Evolutionary conservation across 2,888 invertebrate genomes (phyloP).

Genomic region (Aporophyla lueneburgensis): DNA sequence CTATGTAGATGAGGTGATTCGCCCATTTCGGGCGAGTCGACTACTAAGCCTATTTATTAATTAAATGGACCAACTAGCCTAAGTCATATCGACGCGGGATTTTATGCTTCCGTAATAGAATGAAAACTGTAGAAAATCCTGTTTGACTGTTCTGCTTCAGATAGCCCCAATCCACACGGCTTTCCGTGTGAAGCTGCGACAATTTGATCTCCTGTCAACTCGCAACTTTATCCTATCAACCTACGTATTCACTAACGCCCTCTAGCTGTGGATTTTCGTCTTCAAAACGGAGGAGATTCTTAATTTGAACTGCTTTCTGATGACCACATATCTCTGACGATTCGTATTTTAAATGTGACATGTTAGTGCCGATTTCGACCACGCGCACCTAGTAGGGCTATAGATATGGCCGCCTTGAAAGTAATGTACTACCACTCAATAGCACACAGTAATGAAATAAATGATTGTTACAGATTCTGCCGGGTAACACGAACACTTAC

Average conservation of each 20-base stretch:
- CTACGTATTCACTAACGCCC: constrained; percentile 29
- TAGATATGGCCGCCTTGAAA: background rate
- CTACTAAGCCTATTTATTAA: background rate
- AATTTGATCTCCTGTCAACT: constrained; percentile 42
- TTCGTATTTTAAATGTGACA: background rate
- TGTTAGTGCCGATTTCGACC: background rate
- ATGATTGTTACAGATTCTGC: constrained; percentile 92
- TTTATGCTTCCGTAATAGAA: background rate
- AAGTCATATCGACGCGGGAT: background rate
- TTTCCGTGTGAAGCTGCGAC: constrained; percentile 24
- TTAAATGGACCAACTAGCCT: background rate
- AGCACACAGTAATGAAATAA: background rate
- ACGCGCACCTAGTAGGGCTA: background rate
- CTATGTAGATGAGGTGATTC: too few relatives aligned
- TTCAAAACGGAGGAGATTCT: background rate
- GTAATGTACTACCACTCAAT: background rate
- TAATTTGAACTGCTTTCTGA: background rate
- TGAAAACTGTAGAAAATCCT: background rate
- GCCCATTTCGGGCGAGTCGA: too few relatives aligned
- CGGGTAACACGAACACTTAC: constrained; percentile 97
- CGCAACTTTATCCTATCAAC: constrained; percentile 23
- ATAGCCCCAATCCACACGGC: constrained; percentile 8
- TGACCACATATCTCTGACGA: background rate
- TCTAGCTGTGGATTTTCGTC: background rate
- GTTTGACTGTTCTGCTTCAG: background rate